Base-by-base conservation (phyloP, 2,113 vertebrate genomes). In the Ivindomyrus marchei region DNA sequence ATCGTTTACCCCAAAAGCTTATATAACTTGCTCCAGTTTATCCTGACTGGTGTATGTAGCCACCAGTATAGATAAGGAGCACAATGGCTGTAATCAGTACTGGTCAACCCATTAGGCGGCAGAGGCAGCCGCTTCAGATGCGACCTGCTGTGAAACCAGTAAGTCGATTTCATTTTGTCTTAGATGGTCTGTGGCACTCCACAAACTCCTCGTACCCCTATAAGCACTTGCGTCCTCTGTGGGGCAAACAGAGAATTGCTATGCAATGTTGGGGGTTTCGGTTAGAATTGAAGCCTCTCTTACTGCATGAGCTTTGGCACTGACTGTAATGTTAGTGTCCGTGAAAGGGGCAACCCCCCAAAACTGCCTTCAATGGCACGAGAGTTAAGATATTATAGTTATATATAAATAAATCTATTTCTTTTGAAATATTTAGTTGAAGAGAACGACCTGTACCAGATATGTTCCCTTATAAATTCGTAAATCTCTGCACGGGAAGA, bases 401-500 rank as follows among this genome's bases (percentile, higher is more conserved):
- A 80, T 80, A 80, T 36, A 80, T 74, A 10, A 74, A 31, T 31
- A 74, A 74, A 17, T 80, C 74, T 19, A 80, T 27, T 86, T 86
- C 45, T 86, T 86, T 86, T 86, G 45, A 85, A 85, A 47, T 47
- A 85, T 2, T n/a, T n/a, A 85, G 13, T 24, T n/a, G 84, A 85
- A 85, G 47, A 52, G 85, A 17, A 11, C 45, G 3, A n/a, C 11
- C 27, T 53, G 27, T 87, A 56, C 50, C 27, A 36, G 31, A 87
- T 87, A 39, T 21, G 13, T 39, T 31, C 50, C 10, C 50, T 87
- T 39, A 87, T 87, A 87, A 87, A 53, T 53, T 87, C 27, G 27
- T 87, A 87, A 87, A 87, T 50, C 47, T 86, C 45, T 56, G 85
- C 50, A 53, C 31, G 19, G 85, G 85, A 87, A 36, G n/a, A 87